A percentile compares a stretch with the other conserved stretches of the same genome.
Evolutionary conservation across 2,113 vertebrate species (phyloP).

Genomic region (Phrynocephalus versicolor): DNA sequence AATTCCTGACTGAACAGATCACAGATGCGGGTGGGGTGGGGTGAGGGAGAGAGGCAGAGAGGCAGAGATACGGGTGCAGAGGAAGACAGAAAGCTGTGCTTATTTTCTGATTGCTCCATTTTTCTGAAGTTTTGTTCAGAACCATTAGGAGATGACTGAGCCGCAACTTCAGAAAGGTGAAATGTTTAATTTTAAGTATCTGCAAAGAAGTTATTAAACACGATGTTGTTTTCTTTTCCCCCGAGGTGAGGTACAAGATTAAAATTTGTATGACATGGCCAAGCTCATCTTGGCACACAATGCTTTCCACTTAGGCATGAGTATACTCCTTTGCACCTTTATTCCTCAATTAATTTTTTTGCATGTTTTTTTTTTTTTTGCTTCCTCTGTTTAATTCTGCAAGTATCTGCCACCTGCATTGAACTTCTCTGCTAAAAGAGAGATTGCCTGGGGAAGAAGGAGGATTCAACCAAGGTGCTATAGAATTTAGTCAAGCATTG

Average conservation of each 20-base stretch:
- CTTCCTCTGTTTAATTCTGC: background rate
- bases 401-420: background rate
- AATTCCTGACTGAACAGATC: conserved; percentile 68
- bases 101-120: conserved; percentile 49
- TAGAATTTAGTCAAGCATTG: background rate
- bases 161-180: background rate
- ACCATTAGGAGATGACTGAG: conserved; percentile 16
- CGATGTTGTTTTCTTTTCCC: background rate
- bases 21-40: conserved; percentile 47
- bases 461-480: background rate
- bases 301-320: background rate
- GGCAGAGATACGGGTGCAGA: too few species aligned
- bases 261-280: background rate
- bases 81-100: conserved; percentile 25
- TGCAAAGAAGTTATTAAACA: conserved; percentile 21
- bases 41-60: too few species aligned
- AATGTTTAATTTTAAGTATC: background rate
- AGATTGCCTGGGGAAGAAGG: background rate
- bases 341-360: background rate
- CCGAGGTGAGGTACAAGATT: background rate
- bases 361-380: background rate
- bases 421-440: background rate
- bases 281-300: background rate
- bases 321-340: background rate
- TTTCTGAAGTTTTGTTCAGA: conserved; percentile 55